These are phyloP conservation scores for Barypeithes pellucidus DNA, from an alignment of 2,888 invertebrate genomes.

Conservation along the genomic window DNA sequence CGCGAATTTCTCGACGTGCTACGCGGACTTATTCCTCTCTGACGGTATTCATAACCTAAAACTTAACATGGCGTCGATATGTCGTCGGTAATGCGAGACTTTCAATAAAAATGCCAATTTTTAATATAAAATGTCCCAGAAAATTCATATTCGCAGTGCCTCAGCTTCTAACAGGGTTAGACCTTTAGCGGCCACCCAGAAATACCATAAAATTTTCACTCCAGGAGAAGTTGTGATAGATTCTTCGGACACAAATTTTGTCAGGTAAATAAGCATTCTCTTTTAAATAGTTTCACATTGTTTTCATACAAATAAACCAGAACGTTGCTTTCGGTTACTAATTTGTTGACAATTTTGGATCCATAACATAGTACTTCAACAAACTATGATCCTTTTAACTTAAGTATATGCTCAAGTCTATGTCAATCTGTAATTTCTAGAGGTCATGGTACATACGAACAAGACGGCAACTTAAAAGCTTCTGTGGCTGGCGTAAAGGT, in stretches of 20 bases:
- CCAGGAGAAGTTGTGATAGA: constrained; percentile 90
- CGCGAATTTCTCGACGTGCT: too few species aligned
- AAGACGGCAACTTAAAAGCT: constrained; percentile 87
- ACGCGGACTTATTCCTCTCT: too few species aligned
- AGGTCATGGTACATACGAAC: constrained; percentile 97
- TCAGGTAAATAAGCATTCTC: constrained; percentile 76
- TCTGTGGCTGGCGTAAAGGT: constrained; percentile 96
- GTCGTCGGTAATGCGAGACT: too few species aligned
- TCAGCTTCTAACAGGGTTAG: constrained; percentile 76
- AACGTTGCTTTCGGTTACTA: too few species aligned
- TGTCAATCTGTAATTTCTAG: constrained; percentile 71
- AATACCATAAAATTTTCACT: constrained; percentile 81
- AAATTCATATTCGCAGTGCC: constrained; percentile 78
- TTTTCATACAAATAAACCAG: too few species aligned
- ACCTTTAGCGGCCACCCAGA: constrained; percentile 73
- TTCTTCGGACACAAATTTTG: constrained; percentile 82
- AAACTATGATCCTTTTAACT: too few species aligned
- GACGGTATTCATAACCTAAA: too few species aligned
- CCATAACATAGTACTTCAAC: too few species aligned
- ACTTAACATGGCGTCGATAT: too few species aligned
- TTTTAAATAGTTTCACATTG: too few species aligned
- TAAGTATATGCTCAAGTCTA: constrained; percentile 23
- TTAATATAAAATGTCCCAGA: constrained; percentile 58
- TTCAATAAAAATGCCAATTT: constrained; percentile 6
- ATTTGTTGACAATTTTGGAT: too few species aligned